Conservation (phyloP, 2,888 invertebrate genomes). For the Phengaris arion region DNA sequence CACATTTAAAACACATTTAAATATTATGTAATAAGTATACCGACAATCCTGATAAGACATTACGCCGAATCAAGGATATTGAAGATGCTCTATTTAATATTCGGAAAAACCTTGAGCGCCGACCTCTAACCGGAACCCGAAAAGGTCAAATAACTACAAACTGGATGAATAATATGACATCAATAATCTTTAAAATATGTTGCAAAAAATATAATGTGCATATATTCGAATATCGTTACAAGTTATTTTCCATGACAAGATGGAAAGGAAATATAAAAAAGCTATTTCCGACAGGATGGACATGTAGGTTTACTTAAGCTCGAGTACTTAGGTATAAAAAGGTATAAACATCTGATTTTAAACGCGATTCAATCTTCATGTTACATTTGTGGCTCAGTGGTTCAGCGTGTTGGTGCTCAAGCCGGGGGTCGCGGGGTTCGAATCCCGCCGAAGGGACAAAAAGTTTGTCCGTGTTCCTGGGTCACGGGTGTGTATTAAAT, state of each 20-base stretch:
- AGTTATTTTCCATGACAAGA: not conserved
- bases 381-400: too few relatives aligned
- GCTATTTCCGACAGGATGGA: not conserved
- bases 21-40: not conserved
- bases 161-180: constrained; percentile 30
- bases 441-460: too few relatives aligned
- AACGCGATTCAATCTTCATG: too few relatives aligned
- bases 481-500: too few relatives aligned
- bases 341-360: too few relatives aligned
- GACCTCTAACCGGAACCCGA: constrained; percentile 41
- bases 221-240: not conserved
- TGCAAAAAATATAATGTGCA: constrained; percentile 17
- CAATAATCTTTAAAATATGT: constrained; percentile 29
- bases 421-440: too few relatives aligned
- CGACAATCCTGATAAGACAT: constrained; percentile 4
- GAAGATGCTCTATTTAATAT: constrained; percentile 39
- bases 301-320: not conserved
- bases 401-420: too few relatives aligned
- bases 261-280: not conserved
- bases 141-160: constrained; percentile 38
- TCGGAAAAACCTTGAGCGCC: constrained; percentile 38
- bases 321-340: too few relatives aligned
- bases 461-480: too few relatives aligned
- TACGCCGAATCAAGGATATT: constrained; percentile 26
- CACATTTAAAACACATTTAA: too few relatives aligned